Evolutionary conservation across 2,888 invertebrate genomes (phyloP).

Genomic region (Eucera pruinosa): DNA sequence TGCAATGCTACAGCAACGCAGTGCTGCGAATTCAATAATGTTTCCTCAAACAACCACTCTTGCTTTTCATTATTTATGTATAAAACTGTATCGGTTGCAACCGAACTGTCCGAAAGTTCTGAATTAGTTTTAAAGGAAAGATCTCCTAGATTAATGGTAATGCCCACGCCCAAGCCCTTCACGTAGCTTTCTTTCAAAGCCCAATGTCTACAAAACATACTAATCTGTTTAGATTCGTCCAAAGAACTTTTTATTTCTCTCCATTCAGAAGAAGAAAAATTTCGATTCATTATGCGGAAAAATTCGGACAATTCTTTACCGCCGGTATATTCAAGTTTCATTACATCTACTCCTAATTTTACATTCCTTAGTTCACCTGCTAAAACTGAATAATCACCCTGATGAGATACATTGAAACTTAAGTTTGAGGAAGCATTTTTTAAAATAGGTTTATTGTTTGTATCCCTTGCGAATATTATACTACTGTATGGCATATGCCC

Average conservation of each 20-base stretch:
- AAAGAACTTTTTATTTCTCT: conserved; percentile 86
- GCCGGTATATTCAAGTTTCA: conserved; percentile 92
- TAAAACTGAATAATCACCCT: conserved; percentile 93
- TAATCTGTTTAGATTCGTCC: conserved; percentile 88
- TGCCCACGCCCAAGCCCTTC: conserved; percentile 95
- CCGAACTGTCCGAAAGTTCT: conserved; percentile 73
- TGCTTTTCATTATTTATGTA: conserved; percentile 86
- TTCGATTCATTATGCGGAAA: conserved; percentile 94
- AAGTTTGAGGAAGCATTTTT: conserved; percentile 62
- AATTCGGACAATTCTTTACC: conserved; percentile 91
- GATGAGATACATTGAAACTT: conserved; percentile 96
- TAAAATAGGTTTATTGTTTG: conserved; percentile 90
- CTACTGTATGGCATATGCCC: conserved; percentile 88
- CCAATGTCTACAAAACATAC: conserved; percentile 95
- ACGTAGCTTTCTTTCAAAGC: conserved; percentile 97
- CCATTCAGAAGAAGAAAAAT: conserved; percentile 94
- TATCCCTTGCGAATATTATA: conserved; percentile 89
- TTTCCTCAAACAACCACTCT: conserved; percentile 94
- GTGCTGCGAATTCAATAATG: conserved; percentile 90
- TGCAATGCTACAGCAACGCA: conserved; percentile 90
- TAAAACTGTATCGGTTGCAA: conserved; percentile 89
- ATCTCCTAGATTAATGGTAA: conserved; percentile 90
- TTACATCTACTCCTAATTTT: conserved; percentile 93
- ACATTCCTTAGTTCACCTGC: conserved; percentile 87
- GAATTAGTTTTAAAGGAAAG: conserved; percentile 90